Conservation (phyloP, 2,797 vertebrate species). For the Pseudochirops cupreus region DNA sequence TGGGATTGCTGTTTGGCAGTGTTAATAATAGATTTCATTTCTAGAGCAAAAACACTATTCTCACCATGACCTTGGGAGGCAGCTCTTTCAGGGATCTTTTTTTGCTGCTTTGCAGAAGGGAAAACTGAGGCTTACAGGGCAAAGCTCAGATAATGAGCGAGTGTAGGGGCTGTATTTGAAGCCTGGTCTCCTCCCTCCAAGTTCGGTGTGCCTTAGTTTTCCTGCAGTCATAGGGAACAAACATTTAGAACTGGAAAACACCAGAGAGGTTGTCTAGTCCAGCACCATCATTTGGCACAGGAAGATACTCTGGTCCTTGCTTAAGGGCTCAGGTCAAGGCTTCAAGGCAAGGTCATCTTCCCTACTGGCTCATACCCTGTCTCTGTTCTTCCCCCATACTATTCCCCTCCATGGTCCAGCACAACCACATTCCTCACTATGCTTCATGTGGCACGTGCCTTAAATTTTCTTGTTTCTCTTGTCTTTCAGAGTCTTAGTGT, state of each 20-base stretch:
- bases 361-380: neutral
- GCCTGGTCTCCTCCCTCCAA: neutral
- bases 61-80: neutral
- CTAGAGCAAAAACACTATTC: neutral
- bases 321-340: neutral
- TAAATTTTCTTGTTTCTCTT: neutral
- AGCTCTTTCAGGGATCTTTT: neutral
- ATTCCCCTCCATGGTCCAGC: neutral
- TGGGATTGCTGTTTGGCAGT: neutral
- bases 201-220: neutral
- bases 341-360: neutral
- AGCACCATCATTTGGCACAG: neutral
- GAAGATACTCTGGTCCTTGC: neutral
- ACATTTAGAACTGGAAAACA: neutral
- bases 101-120: constrained; percentile 21
- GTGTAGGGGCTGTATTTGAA: neutral
- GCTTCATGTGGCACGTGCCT: neutral
- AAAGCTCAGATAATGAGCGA: constrained; percentile 8
- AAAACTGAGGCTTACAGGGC: constrained; percentile 11
- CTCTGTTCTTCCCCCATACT: neutral
- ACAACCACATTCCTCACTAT: neutral
- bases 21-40: neutral
- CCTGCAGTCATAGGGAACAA: neutral
- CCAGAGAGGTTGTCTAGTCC: neutral
- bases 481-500: neutral